phyloP scores from a whole-genome alignment of 2,113 vertebrate species.

The Catharus fuscescens region DNA sequence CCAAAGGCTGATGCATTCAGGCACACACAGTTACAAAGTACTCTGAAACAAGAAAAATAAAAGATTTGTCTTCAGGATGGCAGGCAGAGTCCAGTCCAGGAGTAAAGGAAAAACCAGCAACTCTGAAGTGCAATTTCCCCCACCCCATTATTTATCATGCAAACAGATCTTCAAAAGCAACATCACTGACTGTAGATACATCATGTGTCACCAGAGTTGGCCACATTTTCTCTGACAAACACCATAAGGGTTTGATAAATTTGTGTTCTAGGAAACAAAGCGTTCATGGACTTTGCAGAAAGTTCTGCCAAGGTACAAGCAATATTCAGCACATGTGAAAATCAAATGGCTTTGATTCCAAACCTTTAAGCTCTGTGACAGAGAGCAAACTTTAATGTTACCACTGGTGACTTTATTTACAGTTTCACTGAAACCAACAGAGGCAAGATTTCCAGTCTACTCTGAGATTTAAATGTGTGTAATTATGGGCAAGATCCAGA shows the following conservation, averaged over 20 bases:
- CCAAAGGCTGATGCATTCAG: conserved; percentile 18
- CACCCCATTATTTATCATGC: not conserved
- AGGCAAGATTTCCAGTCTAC: not conserved
- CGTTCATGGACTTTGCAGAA: not conserved
- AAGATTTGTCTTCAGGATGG: not conserved
- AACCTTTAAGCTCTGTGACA: not conserved
- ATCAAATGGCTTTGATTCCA: not conserved
- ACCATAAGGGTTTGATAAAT: not conserved
- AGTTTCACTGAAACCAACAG: not conserved
- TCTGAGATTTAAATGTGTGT: not conserved
- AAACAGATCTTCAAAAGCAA: not conserved
- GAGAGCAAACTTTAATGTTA: not conserved
- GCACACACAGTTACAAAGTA: not conserved
- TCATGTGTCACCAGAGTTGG: fast-evolving
- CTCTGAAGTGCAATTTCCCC: not conserved
- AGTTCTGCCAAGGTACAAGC: not conserved
- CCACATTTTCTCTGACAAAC: not conserved
- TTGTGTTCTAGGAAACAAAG: not conserved
- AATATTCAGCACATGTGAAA: not conserved
- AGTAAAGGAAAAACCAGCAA: not conserved
- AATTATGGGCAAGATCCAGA: not conserved
- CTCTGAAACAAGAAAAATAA: conserved; percentile 27
- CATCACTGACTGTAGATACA: not conserved
- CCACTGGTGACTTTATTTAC: not conserved
- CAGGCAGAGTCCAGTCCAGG: not conserved